Conservation (phyloP, 2,113 vertebrate species). For the Corvus moneduloides region DNA sequence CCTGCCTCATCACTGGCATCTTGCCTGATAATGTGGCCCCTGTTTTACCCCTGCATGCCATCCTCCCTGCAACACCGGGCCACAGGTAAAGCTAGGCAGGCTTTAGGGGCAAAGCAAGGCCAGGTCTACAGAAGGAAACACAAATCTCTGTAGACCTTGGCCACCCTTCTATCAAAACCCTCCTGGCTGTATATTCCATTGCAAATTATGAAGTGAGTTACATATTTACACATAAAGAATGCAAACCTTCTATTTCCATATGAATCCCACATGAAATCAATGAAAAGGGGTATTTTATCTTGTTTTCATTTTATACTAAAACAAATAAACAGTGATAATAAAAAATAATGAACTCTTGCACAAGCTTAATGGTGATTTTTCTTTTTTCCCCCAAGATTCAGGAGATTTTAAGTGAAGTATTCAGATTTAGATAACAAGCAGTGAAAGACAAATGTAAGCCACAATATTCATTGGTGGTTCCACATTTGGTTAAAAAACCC, state of each 20-base stretch:
- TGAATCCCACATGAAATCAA: neutral
- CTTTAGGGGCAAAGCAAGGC: neutral
- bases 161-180: neutral
- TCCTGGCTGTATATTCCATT: neutral
- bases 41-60: rapidly evolving
- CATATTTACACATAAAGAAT: neutral
- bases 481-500: neutral
- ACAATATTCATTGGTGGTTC: neutral
- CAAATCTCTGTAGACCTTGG: neutral
- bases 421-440: neutral
- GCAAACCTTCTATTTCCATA: neutral
- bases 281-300: neutral
- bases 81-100: neutral
- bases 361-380: neutral
- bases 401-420: neutral
- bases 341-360: neutral
- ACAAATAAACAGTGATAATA: neutral
- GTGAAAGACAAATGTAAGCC: neutral
- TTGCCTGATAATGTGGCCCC: neutral
- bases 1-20: neutral
- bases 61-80: neutral
- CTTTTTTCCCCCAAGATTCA: neutral
- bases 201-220: neutral
- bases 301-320: neutral
- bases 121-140: neutral